Conservation (phyloP, 2,113 vertebrate species). For the Rallus limicola region DNA sequence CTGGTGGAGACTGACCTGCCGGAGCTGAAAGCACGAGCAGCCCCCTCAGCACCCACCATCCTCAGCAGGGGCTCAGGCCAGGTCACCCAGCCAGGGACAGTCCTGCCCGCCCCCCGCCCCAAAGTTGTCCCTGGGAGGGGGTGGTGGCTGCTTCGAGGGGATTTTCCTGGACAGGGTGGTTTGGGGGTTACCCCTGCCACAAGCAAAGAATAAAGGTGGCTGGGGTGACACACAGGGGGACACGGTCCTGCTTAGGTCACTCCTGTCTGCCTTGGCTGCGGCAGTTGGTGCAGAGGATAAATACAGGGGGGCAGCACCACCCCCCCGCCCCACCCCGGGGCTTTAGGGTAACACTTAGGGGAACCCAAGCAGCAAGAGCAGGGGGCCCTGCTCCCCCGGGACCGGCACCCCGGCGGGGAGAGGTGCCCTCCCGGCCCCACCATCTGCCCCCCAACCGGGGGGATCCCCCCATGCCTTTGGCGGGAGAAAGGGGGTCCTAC, state of each 20-base stretch:
- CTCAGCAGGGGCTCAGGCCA: background rate
- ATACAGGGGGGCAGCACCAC: background rate
- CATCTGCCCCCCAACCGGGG: rapidly evolving
- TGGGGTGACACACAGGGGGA: too few species aligned
- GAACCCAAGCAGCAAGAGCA: background rate
- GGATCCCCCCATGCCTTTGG: background rate
- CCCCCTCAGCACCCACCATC: background rate
- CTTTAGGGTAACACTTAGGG: background rate
- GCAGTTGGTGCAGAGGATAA: background rate
- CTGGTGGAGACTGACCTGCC: background rate
- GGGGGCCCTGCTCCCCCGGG: background rate
- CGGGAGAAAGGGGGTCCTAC: background rate
- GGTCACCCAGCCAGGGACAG: background rate
- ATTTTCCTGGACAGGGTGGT: background rate
- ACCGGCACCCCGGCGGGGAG: too few species aligned
- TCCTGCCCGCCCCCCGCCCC: background rate
- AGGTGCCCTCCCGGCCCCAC: background rate
- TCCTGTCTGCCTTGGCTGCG: background rate
- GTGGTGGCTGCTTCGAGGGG: background rate
- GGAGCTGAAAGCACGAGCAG: background rate
- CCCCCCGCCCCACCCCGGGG: too few species aligned
- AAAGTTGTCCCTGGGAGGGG: background rate
- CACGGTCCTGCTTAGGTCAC: background rate
- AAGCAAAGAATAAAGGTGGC: background rate
- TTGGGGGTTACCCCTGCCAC: background rate